A percentile compares a stretch with the other conserved stretches of the same genome.
Conservation (phyloP, 30 jellyfish, hydroid and myxozoan species). For the Aurelia coerulea region DNA sequence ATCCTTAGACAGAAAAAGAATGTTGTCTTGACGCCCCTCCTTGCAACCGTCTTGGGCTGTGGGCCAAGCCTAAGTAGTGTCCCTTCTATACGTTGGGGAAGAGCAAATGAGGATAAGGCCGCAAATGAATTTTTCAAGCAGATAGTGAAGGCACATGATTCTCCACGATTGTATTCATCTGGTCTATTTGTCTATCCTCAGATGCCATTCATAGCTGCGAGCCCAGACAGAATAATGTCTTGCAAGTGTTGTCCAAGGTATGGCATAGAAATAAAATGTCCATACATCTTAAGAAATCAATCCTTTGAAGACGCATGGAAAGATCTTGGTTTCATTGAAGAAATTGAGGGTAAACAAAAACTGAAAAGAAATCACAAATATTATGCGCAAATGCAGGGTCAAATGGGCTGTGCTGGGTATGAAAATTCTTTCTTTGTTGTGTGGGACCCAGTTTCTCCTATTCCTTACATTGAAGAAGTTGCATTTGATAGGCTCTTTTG, state of each 20-base stretch:
- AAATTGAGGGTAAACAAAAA: background rate
- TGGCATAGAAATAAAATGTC: constrained; percentile 7
- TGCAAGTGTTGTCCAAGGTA: constrained; percentile 4
- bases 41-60: background rate
- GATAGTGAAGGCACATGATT: background rate
- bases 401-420: too few relatives aligned
- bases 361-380: background rate
- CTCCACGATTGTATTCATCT: background rate
- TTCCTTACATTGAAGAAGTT: background rate
- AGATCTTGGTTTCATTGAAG: background rate
- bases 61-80: background rate
- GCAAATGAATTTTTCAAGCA: background rate
- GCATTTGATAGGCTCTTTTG: background rate
- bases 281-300: background rate
- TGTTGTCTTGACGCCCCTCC: background rate
- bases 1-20: background rate
- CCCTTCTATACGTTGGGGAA: background rate
- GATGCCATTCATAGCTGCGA: background rate
- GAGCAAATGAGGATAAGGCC: background rate
- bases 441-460: background rate
- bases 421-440: too few relatives aligned
- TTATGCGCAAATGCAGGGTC: background rate
- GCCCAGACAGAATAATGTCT: constrained; percentile 5
- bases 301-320: background rate
- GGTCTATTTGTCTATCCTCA: constrained; percentile 11